Evolutionary conservation across 2,113 vertebrate genomes (phyloP).

Genomic region (Alethe diademata): DNA sequence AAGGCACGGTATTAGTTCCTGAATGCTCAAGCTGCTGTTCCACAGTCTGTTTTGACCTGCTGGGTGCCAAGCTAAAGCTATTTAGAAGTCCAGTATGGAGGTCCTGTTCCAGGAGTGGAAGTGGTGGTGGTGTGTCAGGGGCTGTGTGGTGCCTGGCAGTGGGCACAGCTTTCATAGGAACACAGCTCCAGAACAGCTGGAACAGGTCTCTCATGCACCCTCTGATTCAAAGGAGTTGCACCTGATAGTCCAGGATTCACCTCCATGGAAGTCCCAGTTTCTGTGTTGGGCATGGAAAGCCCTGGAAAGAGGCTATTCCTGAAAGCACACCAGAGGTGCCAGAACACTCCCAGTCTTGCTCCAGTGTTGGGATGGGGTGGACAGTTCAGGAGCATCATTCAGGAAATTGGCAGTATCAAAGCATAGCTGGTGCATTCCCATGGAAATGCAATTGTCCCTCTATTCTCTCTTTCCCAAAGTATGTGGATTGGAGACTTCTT

Average conservation of each 20-base stretch:
- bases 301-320: not conserved
- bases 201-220: fast-evolving
- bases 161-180: fast-evolving
- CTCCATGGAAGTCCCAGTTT: not conserved
- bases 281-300: fast-evolving
- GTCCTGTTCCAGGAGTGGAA: not conserved
- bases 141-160: not conserved
- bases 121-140: not conserved
- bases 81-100: not conserved
- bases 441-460: not conserved
- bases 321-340: not conserved
- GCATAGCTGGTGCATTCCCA: not conserved
- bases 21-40: not conserved
- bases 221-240: not conserved
- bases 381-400: fast-evolving
- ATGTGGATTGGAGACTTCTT: not conserved
- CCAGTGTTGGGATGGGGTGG: fast-evolving
- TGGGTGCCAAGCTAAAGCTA: not conserved
- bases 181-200: fast-evolving
- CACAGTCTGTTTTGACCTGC: not conserved
- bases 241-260: fast-evolving
- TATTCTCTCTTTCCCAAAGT: not conserved
- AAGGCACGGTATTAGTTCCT: not conserved
- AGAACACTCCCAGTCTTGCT: fast-evolving
- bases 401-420: not conserved